Conservation (phyloP, 2,113 vertebrate species). For the Ovis aries region DNA sequence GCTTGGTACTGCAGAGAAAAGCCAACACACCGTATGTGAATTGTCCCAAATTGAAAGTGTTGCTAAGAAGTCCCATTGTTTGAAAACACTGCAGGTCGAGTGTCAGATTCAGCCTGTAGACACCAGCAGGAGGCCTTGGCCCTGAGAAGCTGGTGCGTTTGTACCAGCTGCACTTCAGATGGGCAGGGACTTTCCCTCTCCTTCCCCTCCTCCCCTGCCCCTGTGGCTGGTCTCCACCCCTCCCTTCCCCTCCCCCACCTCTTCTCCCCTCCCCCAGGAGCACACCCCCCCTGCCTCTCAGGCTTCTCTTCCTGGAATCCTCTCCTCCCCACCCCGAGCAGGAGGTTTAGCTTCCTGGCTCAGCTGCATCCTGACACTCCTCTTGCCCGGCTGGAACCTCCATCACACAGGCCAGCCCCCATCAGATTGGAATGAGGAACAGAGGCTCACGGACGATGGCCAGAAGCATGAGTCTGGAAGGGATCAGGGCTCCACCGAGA, state of each 20-base stretch:
- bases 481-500: rapidly evolving
- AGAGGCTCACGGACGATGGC: not conserved
- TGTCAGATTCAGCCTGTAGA: not conserved
- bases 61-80: not conserved
- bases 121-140: not conserved
- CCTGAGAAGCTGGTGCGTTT: not conserved
- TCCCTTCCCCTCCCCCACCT: not conserved
- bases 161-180: not conserved
- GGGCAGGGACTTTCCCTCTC: not conserved
- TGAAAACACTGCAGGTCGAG: not conserved
- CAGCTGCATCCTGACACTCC: not conserved
- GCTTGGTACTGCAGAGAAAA: not conserved
- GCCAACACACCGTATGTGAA: not conserved
- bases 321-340: not conserved
- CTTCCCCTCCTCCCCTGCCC: not conserved
- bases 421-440: too few relatives aligned
- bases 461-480: not conserved
- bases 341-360: not conserved
- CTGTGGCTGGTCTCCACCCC: rapidly evolving
- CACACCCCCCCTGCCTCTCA: not conserved
- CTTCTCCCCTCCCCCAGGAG: not conserved
- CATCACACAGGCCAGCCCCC: not conserved
- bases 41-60: not conserved
- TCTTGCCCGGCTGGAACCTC: rapidly evolving
- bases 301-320: not conserved